Evolutionary conservation across 1,140 invertebrate species (phyloP).

Genomic region (Drosophila busckii): DNA sequence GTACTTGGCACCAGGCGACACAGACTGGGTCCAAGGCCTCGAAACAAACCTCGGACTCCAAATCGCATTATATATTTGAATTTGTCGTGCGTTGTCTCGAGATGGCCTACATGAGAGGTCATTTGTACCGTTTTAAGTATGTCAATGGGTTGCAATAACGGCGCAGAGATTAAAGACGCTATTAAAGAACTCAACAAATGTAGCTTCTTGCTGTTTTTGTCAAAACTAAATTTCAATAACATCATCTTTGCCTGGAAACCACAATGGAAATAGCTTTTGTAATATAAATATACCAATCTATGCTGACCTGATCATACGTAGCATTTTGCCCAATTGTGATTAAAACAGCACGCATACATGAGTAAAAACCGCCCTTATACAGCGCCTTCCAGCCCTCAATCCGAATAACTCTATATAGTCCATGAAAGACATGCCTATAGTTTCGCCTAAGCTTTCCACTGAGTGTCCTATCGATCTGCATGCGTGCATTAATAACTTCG

Average conservation of each 20-base stretch:
- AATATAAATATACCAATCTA: background rate
- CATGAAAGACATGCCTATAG: conserved; percentile 42
- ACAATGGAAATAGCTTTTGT: background rate
- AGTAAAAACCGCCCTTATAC: conserved; percentile 21
- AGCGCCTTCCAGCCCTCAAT: conserved; percentile 30
- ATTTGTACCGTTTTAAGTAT: conserved; percentile 43
- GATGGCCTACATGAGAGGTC: background rate
- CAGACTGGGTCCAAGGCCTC: conserved; percentile 37
- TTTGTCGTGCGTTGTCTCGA: background rate
- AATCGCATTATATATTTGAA: conserved; percentile 23
- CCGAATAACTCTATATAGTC: conserved; percentile 11
- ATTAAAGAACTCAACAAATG: conserved; percentile 42
- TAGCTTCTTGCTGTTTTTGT: conserved; percentile 27
- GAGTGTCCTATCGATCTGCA: conserved; percentile 43
- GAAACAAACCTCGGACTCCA: conserved; percentile 37
- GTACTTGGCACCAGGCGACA: conserved; percentile 40
- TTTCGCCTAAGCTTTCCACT: conserved; percentile 2
- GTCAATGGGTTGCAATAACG: conserved; percentile 45
- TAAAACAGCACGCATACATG: conserved; percentile 4
- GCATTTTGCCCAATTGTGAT: conserved; percentile 42
- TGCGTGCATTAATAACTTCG: conserved; percentile 51
- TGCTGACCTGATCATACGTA: conserved; percentile 46
- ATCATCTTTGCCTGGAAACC: conserved; percentile 17
- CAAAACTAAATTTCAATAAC: conserved; percentile 4
- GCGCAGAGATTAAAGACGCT: conserved; percentile 28